phyloP scores from a whole-genome alignment of 37 sponge, comb jelly and placozoan species.

The Lycopodina hypogea region DNA sequence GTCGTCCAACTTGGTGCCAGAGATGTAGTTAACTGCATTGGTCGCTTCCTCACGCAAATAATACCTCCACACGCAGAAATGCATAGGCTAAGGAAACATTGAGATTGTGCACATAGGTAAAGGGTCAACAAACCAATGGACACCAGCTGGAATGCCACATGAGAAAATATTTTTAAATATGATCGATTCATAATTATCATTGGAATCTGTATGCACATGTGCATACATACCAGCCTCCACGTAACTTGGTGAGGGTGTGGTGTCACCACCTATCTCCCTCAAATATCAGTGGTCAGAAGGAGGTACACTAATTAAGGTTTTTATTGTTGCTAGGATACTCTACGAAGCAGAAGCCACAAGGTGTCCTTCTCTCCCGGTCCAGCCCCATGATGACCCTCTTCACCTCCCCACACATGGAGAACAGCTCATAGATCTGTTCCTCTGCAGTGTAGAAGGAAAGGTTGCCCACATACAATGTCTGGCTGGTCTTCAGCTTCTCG shows the following conservation, averaged over 20 bases:
- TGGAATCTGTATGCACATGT: too few species aligned
- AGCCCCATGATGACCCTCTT: constrained; percentile 98
- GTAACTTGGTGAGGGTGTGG: too few species aligned
- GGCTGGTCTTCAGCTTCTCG: constrained; percentile 42
- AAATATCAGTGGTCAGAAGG: too few species aligned
- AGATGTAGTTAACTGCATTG: constrained; percentile 77
- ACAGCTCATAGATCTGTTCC: constrained; percentile 97
- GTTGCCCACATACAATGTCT: constrained; percentile 95
- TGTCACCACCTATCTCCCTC: too few species aligned
- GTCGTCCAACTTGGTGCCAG: constrained; percentile 96
- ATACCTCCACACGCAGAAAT: constrained; percentile 35
- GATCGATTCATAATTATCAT: too few species aligned
- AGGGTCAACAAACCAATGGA: neutral
- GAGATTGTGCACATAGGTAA: too few species aligned
- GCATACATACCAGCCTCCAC: too few species aligned
- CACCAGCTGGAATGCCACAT: neutral
- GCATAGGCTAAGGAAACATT: neutral
- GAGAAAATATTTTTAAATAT: too few species aligned
- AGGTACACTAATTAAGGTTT: too few species aligned
- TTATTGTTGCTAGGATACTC: constrained; percentile 78
- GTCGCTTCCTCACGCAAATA: constrained; percentile 77
- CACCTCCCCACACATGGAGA: constrained; percentile 93
- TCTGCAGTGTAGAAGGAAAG: constrained; percentile 97
- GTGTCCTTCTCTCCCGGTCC: constrained; percentile 89
- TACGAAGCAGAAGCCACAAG: constrained; percentile 99